phyloP scores from a whole-genome alignment of 2,797 vertebrate genomes.

The Ctenopoma kingsleyae region DNA sequence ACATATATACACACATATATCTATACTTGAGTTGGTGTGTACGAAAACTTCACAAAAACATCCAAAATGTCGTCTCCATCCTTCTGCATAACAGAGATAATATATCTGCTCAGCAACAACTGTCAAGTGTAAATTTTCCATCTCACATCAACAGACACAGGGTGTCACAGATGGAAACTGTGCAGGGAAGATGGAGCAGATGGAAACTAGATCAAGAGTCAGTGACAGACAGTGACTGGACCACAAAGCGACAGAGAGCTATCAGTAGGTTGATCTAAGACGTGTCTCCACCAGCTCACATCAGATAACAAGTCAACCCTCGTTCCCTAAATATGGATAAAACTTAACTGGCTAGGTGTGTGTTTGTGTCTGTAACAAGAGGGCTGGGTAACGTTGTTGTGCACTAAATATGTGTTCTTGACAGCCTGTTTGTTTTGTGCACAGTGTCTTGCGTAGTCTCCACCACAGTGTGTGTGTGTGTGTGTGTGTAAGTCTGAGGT shows the following conservation, averaged over 20 bases:
- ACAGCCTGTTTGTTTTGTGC: slow-evolving; percentile 39
- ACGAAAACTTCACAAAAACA: background rate
- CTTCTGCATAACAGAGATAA: background rate
- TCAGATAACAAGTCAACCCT: slow-evolving; percentile 40
- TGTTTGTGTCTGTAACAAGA: slow-evolving; percentile 28
- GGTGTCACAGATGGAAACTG: slow-evolving; percentile 17
- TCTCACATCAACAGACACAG: slow-evolving; percentile 30
- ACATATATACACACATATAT: no score
- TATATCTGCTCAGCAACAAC: slow-evolving; percentile 11
- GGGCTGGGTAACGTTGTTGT: background rate
- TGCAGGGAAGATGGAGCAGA: slow-evolving; percentile 1
- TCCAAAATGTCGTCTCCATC: background rate
- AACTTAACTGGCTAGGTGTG: background rate
- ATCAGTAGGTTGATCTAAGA: slow-evolving; percentile 35
- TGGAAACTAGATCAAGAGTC: no score
- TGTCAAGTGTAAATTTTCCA: slow-evolving; percentile 1
- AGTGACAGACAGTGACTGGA: slow-evolving; percentile 13
- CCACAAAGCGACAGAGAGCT: slow-evolving; percentile 19
- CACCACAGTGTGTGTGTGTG: background rate
- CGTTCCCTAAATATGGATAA: slow-evolving; percentile 35
- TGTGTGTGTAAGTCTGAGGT: slow-evolving; percentile 9
- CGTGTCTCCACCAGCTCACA: slow-evolving; percentile 33
- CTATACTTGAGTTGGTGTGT: no score
- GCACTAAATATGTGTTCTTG: slow-evolving; percentile 11
- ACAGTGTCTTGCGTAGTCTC: slow-evolving; percentile 22